Evolutionary conservation across 2,888 invertebrate genomes (phyloP), one percentile per base, ranked within the genome.

Genomic region (Aphelenchoides bicaudatus): DNA sequence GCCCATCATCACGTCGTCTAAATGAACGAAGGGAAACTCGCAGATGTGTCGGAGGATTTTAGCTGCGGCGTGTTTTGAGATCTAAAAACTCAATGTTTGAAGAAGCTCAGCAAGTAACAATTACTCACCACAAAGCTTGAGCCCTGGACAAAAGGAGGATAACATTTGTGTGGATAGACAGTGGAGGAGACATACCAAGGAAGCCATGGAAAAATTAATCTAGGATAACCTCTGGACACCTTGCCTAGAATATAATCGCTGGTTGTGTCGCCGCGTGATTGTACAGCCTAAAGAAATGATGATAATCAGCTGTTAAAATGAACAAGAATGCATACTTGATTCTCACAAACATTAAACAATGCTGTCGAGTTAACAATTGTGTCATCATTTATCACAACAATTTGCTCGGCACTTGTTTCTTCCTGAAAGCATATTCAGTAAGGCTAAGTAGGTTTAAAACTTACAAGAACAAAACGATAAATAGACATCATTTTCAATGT

Each of bases 401-500:
- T 59, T 53, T 66, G 66, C 47, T 66, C 52, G 19, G 54, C 48
- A 16, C 43, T 38, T 3, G 61, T 63, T 13, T 30, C 30, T 23
- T 52, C 56, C n/a, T 61, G 31, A 21, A 64, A 16, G 48, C n/a
- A n/a, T n/a, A n/a, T n/a, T n/a, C n/a, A n/a, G n/a, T n/a, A n/a
- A n/a, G n/a, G n/a, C n/a, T n/a, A n/a, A n/a, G n/a, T n/a, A n/a
- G n/a, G n/a, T n/a, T n/a, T n/a, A n/a, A n/a, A n/a, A n/a, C n/a
- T n/a, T n/a, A n/a, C n/a, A n/a, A n/a, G n/a, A n/a, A n/a, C n/a
- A 31, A 56, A 67, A 10, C 71, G 65, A 51, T 78, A 77, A 29
- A 73, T 77, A 2, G 70, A 63, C 68, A 74, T 78, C 77, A 77
- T 77, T 59, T 77, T 77, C 65, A 70, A 66, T n/a, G 73, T 73